Percentiles rank a stretch among this genome's conserved stretches.
Evolutionary conservation across 2,113 vertebrate species (phyloP).

Genomic region (Oryzias melastigma): DNA sequence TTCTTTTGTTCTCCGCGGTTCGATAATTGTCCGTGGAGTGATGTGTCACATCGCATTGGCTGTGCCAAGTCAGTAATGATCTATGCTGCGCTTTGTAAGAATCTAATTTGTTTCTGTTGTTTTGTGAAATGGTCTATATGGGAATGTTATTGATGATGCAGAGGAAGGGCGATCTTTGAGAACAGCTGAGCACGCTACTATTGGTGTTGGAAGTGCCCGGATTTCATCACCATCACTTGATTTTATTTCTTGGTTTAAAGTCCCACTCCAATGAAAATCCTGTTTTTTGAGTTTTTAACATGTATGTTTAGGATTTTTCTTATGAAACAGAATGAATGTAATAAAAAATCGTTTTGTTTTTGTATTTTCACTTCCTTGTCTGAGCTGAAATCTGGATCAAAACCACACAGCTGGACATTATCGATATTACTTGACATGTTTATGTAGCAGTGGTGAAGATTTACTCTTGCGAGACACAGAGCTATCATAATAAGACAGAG

Average conservation of each 20-base stretch:
- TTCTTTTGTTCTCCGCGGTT: slow-evolving; percentile 14
- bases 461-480: not conserved
- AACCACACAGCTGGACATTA: not conserved
- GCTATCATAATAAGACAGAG: too few species aligned
- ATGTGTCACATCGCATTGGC: slow-evolving; percentile 8
- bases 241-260: not conserved
- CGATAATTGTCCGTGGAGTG: slow-evolving; percentile 8
- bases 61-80: slow-evolving; percentile 41
- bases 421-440: too few species aligned
- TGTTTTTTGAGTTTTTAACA: too few species aligned
- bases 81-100: slow-evolving; percentile 27
- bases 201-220: slow-evolving; percentile 15
- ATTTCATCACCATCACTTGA: not conserved
- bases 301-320: too few species aligned
- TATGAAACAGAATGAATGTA: too few species aligned
- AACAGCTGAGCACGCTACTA: slow-evolving; percentile 15
- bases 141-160: slow-evolving; percentile 44
- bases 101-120: slow-evolving; percentile 52
- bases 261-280: too few species aligned
- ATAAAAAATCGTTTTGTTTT: too few species aligned
- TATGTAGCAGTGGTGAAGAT: too few species aligned
- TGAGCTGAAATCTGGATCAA: too few species aligned
- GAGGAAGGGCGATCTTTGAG: slow-evolving; percentile 22
- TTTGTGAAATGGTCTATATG: slow-evolving; percentile 29
- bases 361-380: too few species aligned